Evolutionary conservation across 2,113 vertebrate species (phyloP).

Genomic region (Ailurus styani): DNA sequence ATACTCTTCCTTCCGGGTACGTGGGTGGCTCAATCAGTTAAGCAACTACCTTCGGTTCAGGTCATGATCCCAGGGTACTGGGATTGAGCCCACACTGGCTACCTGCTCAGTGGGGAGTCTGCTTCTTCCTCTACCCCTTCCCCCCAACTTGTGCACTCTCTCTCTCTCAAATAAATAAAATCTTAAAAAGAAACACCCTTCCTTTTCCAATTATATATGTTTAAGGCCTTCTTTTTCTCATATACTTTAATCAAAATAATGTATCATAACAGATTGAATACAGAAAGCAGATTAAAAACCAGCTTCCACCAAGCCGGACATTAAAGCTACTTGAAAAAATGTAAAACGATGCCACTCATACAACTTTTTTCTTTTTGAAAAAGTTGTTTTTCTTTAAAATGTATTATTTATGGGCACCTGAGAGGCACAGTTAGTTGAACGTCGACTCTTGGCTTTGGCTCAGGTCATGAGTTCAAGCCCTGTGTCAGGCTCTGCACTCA

Average conservation of each 20-base stretch:
- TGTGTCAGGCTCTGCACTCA: background rate
- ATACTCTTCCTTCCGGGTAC: background rate
- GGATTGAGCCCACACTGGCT: background rate
- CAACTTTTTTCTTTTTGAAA: background rate
- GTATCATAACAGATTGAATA: background rate
- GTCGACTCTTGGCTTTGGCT: background rate
- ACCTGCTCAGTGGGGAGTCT: background rate
- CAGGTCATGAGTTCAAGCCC: background rate
- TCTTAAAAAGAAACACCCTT: background rate
- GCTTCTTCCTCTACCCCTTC: background rate
- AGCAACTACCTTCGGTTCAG: background rate
- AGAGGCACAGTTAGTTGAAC: background rate
- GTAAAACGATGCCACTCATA: background rate
- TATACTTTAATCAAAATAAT: background rate
- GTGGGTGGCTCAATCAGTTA: background rate
- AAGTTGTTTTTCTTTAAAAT: constrained; percentile 15
- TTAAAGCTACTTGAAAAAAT: constrained; percentile 2
- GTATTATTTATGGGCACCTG: background rate
- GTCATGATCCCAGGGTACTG: background rate
- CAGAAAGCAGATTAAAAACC: background rate
- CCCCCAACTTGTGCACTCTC: background rate
- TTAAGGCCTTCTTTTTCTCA: background rate
- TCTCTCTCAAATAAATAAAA: background rate
- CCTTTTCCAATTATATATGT: background rate
- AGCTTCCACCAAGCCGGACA: background rate